A percentile compares a stretch with the other conserved stretches of the same genome.
Conservation (phyloP, 2,797 vertebrate genomes). For the Cetoscarus ocellatus region DNA sequence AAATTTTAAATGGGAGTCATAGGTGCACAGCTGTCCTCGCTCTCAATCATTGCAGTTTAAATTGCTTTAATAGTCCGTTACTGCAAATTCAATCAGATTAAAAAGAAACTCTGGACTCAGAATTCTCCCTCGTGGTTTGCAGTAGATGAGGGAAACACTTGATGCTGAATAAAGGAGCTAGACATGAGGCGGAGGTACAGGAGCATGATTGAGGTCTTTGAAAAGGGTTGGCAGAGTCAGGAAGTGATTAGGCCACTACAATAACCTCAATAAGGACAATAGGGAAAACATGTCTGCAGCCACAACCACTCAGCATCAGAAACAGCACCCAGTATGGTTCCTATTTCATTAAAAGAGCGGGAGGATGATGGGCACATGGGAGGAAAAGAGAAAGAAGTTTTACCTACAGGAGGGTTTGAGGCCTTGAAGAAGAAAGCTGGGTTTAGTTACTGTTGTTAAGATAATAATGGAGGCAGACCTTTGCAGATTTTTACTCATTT, state of each 20-base stretch:
- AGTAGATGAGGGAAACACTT: conserved; percentile 8
- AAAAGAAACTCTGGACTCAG: conserved; percentile 13
- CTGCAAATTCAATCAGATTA: conserved; percentile 20
- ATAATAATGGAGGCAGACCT: neutral
- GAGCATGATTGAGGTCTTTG: conserved; percentile 53
- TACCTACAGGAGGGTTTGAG: conserved; percentile 24
- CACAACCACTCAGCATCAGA: conserved; percentile 74
- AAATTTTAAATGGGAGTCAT: conserved; percentile 52
- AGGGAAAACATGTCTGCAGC: conserved; percentile 75
- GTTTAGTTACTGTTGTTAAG: conserved; percentile 7
- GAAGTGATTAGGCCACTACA: conserved; percentile 80
- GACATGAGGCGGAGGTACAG: conserved; percentile 42
- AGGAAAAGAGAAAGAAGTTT: conserved; percentile 39
- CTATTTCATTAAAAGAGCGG: conserved; percentile 54
- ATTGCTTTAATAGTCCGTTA: conserved; percentile 16
- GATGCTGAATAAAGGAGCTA: conserved; percentile 22
- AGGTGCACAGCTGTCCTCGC: conserved; percentile 39
- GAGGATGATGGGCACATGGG: conserved; percentile 33
- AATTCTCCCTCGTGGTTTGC: conserved; percentile 9
- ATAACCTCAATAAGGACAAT: conserved; percentile 78
- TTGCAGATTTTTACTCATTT: neutral
- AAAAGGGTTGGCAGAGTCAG: conserved; percentile 63
- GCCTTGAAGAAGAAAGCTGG: neutral
- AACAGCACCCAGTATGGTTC: conserved; percentile 55
- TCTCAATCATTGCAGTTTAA: conserved; percentile 36